These are phyloP conservation scores for Xestia xanthographa DNA, from an alignment of 2,888 invertebrate genomes.

Conservation along the genomic window DNA sequence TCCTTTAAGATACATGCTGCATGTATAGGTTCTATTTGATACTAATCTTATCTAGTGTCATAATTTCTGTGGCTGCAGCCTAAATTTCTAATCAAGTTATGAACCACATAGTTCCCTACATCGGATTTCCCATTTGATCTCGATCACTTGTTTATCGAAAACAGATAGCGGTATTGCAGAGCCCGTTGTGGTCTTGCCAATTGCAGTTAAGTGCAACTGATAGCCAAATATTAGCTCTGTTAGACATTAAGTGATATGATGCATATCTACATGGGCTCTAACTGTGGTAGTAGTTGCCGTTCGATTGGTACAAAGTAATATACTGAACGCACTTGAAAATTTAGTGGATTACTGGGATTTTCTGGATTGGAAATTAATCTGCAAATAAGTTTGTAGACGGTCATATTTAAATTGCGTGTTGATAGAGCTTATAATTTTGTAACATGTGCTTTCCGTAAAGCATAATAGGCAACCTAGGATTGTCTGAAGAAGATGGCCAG, in stretches of 20 bases:
- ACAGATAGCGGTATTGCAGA: conserved; percentile 51
- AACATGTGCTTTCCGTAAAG: too few relatives aligned
- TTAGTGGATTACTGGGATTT: neutral
- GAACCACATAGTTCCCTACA: conserved; percentile 19
- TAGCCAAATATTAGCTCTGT: conserved; percentile 51
- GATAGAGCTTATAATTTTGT: neutral
- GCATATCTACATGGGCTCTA: conserved; percentile 5
- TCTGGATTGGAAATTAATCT: neutral
- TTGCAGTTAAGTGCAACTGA: conserved; percentile 61
- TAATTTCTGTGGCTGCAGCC: conserved; percentile 5
- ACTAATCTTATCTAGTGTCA: neutral
- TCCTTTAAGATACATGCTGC: neutral
- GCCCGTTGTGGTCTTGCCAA: conserved; percentile 62
- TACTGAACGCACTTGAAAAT: neutral
- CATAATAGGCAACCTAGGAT: neutral
- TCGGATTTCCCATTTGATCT: conserved; percentile 46
- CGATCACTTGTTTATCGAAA: conserved; percentile 58
- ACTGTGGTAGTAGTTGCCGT: conserved; percentile 1
- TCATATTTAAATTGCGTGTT: neutral
- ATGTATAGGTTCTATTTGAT: neutral
- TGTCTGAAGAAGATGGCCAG: neutral
- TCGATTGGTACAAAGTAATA: neutral
- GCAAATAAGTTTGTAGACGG: too few relatives aligned
- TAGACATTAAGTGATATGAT: conserved; percentile 56
- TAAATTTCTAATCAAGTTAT: conserved; percentile 27